phyloP scores from a whole-genome alignment of 2,888 invertebrate species.

The Drosophila glabriapex region DNA sequence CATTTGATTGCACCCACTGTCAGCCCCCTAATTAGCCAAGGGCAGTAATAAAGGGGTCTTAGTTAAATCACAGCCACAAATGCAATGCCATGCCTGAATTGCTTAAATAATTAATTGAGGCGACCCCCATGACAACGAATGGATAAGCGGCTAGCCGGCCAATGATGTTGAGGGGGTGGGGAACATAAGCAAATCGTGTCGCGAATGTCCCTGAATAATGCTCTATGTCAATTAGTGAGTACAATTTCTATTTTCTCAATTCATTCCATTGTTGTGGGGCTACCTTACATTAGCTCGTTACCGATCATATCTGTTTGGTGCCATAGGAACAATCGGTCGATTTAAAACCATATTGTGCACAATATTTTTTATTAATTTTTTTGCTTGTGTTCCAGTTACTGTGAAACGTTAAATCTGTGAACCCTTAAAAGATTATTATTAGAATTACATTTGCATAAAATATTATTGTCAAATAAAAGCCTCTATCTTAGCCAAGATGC shows the following conservation, averaged over 20 bases:
- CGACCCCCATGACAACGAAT: constrained; percentile 43
- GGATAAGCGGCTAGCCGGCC: constrained; percentile 13
- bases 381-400: not conserved
- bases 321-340: constrained; percentile 1
- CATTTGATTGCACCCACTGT: constrained; percentile 32
- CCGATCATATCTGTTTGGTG: not conserved
- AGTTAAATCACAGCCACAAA: constrained; percentile 56
- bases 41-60: constrained; percentile 58
- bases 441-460: not conserved
- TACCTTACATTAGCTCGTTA: not conserved
- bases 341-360: not conserved
- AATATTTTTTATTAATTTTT: not conserved
- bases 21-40: constrained; percentile 62
- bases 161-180: constrained; percentile 15
- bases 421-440: not conserved
- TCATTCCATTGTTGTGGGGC: constrained; percentile 1
- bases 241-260: constrained; percentile 31
- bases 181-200: constrained; percentile 29
- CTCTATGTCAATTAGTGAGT: constrained; percentile 25
- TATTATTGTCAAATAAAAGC: not conserved
- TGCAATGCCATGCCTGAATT: constrained; percentile 56
- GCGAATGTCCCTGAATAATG: constrained; percentile 47
- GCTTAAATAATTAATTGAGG: constrained; percentile 72
- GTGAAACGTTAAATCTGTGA: not conserved
- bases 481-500: not conserved